A percentile compares a stretch with the other conserved stretches of the same genome.
Evolutionary conservation across 2,888 invertebrate genomes (phyloP).

Genomic region (Pyralis farinalis): DNA sequence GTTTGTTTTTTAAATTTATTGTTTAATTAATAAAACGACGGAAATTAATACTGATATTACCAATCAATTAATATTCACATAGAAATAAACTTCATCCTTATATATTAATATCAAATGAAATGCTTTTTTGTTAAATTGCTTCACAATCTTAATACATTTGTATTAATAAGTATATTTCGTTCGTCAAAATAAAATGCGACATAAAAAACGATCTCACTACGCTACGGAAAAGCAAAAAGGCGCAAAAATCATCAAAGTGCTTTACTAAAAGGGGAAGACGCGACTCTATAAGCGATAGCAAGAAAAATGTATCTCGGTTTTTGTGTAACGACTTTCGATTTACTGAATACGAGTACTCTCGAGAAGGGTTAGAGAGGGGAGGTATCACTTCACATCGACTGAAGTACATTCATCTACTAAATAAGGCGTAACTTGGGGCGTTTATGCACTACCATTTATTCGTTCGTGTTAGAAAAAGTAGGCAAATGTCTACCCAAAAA

Average conservation of each 20-base stretch:
- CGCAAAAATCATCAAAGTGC: conserved; percentile 53
- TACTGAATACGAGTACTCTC: conserved; percentile 65
- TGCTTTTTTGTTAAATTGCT: no score
- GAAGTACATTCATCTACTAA: conserved; percentile 63
- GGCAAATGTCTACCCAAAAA: no score
- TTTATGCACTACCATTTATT: conserved; percentile 1
- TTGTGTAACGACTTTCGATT: conserved; percentile 75
- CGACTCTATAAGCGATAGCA: conserved; percentile 49
- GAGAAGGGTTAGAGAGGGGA: conserved; percentile 61
- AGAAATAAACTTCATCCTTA: no score
- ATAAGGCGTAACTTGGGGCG: conserved; percentile 58
- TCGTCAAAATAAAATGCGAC: background rate
- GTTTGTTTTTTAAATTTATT: no score
- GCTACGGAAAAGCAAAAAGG: conserved; percentile 40
- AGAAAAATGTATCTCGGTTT: conserved; percentile 64
- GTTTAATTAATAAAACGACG: no score
- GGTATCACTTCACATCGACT: conserved; percentile 61
- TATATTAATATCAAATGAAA: no score
- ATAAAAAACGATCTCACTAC: conserved; percentile 3
- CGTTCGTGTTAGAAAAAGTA: no score
- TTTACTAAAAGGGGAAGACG: conserved; percentile 48
- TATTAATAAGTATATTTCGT: background rate
- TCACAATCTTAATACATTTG: no score
- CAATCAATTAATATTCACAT: no score
- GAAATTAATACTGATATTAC: no score